phyloP scores from a whole-genome alignment of 2,797 vertebrate genomes.

The Discoglossus pictus region DNA sequence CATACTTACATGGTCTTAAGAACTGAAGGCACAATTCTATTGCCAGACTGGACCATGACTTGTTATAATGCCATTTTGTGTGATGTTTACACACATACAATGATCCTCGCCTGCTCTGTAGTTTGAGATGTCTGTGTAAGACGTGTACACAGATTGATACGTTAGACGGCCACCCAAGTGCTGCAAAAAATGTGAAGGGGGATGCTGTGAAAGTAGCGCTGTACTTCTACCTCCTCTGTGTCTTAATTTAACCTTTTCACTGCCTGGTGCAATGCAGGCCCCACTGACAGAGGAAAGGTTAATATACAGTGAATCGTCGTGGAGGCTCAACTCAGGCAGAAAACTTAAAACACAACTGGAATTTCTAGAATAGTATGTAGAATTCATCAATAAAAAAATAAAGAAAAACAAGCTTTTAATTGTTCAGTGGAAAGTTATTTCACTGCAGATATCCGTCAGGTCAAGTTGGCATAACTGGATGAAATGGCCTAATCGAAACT shows the following conservation, averaged over 20 bases:
- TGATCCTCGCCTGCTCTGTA: constrained; percentile 54
- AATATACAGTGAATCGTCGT: constrained; percentile 65
- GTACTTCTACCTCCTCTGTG: constrained; percentile 79
- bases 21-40: constrained; percentile 17
- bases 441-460: constrained; percentile 54
- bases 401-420: constrained; percentile 28
- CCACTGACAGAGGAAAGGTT: constrained; percentile 12
- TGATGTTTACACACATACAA: constrained; percentile 47
- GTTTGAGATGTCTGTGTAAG: constrained; percentile 38
- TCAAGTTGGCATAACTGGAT: constrained; percentile 64
- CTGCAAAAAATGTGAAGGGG: constrained; percentile 66
- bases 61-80: constrained; percentile 64
- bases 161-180: constrained; percentile 68
- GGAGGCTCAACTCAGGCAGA: constrained; percentile 70
- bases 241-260: constrained; percentile 67
- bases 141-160: constrained; percentile 32
- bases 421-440: constrained; percentile 71
- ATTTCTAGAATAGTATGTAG: constrained; percentile 37
- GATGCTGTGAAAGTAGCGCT: constrained; percentile 77
- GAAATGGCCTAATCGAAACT: constrained; percentile 56
- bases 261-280: constrained; percentile 6
- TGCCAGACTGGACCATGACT: constrained; percentile 28
- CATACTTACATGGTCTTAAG: constrained; percentile 55
- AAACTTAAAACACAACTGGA: constrained; percentile 66
- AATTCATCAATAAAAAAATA: neutral